Evolutionary conservation across 92 coral and sea anemone species (phyloP), one percentile per base, ranked within the genome.

Genomic region (Epizoanthus illoricatus): DNA sequence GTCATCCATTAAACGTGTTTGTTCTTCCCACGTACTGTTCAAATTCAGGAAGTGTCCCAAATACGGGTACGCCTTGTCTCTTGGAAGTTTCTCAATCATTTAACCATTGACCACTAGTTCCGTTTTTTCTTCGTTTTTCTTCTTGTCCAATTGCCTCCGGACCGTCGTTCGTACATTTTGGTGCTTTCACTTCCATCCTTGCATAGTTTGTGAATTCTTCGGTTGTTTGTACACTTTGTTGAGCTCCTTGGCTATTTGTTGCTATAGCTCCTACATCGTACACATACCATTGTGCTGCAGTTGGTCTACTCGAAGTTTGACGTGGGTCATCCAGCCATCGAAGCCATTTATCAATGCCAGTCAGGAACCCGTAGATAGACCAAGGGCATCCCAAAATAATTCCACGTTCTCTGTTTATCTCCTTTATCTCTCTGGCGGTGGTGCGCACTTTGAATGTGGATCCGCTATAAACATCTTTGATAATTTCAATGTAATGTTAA

Each of bases 161-260:
- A n/a, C 67, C 67, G 67, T 62, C 67, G 18, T 62, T 62, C 67
- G n/a, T 62, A 62, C 23, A 62, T 62, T 62, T 23, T 23, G 67
- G 67, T 62, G 67, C 67, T 23, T 62, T 62, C 19, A 62, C 67
- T 62, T 62, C 67, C 67, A 62, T 62, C n/a, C 67, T 62, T 62
- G 67, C 67, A 17, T 62, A 62, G n/a, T 62, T 62, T 62, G 67
- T 62, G 67, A 62, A 62, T 62, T 62, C 19, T 17, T 62, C 67
- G 67, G 67, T 62, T 62, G 19, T 62, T 62, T 62, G 67, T 6
- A 62, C 67, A 8, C 13, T 6, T 1, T 52, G 57, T 52, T 5
- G 57, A 12, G 5, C 5, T 52, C 7, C 12, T 6, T 52, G 5
- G 11, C 11, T 11, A 18, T 56, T 56, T 56, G 60, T 56, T 57